These are phyloP conservation scores for Trichonephila inaurata DNA, from an alignment of 1,140 invertebrate genomes.

Conservation along the genomic window DNA sequence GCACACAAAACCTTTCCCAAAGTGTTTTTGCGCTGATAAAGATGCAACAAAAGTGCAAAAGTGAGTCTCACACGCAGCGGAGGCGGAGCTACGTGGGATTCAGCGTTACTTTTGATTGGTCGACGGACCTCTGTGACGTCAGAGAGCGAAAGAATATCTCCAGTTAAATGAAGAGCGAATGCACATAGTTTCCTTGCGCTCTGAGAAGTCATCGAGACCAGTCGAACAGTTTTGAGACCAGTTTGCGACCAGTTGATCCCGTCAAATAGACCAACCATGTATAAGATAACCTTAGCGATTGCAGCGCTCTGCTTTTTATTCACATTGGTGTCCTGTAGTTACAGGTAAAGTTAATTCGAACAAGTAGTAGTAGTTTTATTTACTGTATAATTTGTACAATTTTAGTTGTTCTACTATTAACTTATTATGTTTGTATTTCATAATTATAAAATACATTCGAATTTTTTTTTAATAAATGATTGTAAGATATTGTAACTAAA, in stretches of 20 bases:
- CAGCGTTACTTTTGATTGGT: neutral
- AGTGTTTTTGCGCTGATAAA: neutral
- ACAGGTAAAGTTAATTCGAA: neutral
- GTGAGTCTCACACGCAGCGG: neutral
- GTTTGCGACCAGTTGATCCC: neutral
- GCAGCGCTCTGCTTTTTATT: neutral
- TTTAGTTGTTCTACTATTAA: too few relatives aligned
- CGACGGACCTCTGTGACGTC: neutral
- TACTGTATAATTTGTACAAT: too few relatives aligned
- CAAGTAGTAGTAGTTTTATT: too few relatives aligned
- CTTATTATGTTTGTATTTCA: too few relatives aligned
- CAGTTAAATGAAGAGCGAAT: neutral
- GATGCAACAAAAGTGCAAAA: neutral
- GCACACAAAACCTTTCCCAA: neutral
- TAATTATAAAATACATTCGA: too few relatives aligned
- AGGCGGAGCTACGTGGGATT: constrained; percentile 6
- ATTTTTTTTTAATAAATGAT: too few relatives aligned
- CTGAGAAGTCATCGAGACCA: neutral
- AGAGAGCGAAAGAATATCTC: neutral
- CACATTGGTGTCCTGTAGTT: neutral
- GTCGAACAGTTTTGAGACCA: neutral
- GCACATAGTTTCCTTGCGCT: neutral
- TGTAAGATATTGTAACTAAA: too few relatives aligned
- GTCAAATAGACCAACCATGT: neutral
- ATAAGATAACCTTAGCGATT: neutral